Conservation (phyloP, 1,140 invertebrate species). For the Heliconius himera region DNA sequence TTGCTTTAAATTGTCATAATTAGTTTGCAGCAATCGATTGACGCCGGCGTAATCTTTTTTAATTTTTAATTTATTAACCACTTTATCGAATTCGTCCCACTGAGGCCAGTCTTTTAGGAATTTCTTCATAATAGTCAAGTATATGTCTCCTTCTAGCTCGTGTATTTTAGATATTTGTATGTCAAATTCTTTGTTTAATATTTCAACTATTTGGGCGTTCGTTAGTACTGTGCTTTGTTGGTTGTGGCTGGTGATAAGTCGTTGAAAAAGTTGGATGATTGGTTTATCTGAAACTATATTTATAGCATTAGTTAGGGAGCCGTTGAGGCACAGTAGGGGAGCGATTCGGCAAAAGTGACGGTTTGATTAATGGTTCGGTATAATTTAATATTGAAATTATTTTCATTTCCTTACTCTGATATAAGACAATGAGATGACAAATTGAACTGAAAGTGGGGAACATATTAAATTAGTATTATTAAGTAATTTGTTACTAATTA, state of each 20-base stretch:
- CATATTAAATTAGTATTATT: too few species aligned
- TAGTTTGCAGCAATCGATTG: slow-evolving; percentile 45
- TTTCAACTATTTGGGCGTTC: slow-evolving; percentile 62
- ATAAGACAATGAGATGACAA: too few species aligned
- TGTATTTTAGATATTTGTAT: slow-evolving; percentile 48
- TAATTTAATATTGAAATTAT: too few species aligned
- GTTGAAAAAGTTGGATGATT: slow-evolving; percentile 57
- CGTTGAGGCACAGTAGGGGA: too few species aligned
- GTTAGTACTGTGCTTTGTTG: slow-evolving; percentile 65
- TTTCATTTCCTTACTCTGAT: too few species aligned
- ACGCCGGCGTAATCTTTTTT: slow-evolving; percentile 40
- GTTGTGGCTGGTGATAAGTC: slow-evolving; percentile 55
- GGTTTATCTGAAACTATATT: slow-evolving; percentile 50
- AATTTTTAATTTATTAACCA: slow-evolving; percentile 43
- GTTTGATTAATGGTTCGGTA: too few species aligned
- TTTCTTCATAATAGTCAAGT: slow-evolving; percentile 64
- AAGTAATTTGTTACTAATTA: too few species aligned
- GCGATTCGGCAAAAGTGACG: too few species aligned
- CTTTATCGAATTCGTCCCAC: slow-evolving; percentile 65
- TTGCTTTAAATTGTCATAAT: slow-evolving; percentile 53
- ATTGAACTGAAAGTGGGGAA: too few species aligned
- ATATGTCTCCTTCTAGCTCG: slow-evolving; percentile 61
- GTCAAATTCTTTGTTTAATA: slow-evolving; percentile 61
- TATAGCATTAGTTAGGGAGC: background rate
- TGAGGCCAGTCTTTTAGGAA: slow-evolving; percentile 70